A percentile compares a stretch with the other conserved stretches of the same genome.
Evolutionary conservation across 2,113 vertebrate genomes (phyloP).

Genomic region (Eurypyga helias): DNA sequence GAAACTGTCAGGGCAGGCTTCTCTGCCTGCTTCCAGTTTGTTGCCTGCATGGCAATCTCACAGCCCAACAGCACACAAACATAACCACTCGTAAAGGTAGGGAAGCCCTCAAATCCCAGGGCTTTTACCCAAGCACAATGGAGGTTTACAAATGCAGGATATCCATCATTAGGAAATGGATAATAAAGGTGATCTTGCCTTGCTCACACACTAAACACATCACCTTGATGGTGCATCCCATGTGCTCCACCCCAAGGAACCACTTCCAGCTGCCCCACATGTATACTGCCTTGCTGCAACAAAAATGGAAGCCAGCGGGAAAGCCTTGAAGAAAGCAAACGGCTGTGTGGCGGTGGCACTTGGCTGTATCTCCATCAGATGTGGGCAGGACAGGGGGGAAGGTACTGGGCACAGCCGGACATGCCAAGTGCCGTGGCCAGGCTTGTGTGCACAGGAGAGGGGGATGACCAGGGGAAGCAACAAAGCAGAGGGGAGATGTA

Average conservation of each 20-base stretch:
- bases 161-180: not conserved
- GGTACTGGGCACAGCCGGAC: not conserved
- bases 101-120: not conserved
- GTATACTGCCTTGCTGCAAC: not conserved
- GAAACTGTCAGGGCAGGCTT: not conserved
- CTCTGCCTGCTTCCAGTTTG: not conserved
- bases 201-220: not conserved
- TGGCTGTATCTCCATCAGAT: rapidly evolving
- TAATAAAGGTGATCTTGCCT: not conserved
- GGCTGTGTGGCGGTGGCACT: not conserved
- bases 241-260: not conserved
- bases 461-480: no score
- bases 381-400: not conserved
- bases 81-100: not conserved
- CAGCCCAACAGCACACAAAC: not conserved
- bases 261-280: rapidly evolving
- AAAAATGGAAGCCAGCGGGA: not conserved
- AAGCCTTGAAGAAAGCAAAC: not conserved
- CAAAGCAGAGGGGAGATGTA: not conserved
- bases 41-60: not conserved
- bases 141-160: not conserved
- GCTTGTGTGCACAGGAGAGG: not conserved
- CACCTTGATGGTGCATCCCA: rapidly evolving
- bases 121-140: not conserved
- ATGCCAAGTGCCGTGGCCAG: rapidly evolving